A percentile compares a stretch with the other conserved stretches of the same genome.
Evolutionary conservation across 2,888 invertebrate genomes (phyloP).

Genomic region (Carcina quercana): DNA sequence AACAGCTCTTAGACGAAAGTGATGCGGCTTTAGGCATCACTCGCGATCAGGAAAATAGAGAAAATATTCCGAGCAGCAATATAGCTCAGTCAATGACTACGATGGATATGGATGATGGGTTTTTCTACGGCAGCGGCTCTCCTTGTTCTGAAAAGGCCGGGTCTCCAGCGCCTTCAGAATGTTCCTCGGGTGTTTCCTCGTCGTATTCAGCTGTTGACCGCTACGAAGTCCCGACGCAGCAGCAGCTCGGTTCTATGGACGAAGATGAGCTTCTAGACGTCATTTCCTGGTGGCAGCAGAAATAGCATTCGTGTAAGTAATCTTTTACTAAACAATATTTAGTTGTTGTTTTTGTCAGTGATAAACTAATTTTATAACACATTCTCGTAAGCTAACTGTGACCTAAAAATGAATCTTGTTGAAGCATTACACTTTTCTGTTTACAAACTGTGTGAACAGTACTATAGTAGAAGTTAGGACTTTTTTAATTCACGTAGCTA

Average conservation of each 20-base stretch:
- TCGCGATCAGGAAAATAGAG: constrained; percentile 59
- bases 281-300: constrained; percentile 89
- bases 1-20: constrained; percentile 84
- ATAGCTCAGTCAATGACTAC: constrained; percentile 55
- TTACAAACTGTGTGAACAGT: too few relatives aligned
- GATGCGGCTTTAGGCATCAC: constrained; percentile 75
- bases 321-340: too few relatives aligned
- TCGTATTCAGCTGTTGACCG: constrained; percentile 61
- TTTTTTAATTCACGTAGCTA: constrained; percentile 10
- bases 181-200: constrained; percentile 76
- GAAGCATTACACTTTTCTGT: too few relatives aligned
- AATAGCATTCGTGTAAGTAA: constrained; percentile 59
- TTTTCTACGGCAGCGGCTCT: constrained; percentile 63
- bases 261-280: constrained; percentile 92
- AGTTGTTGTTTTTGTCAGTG: neutral
- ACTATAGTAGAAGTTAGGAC: too few relatives aligned
- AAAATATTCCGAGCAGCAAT: constrained; percentile 57
- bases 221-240: constrained; percentile 58
- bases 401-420: too few relatives aligned
- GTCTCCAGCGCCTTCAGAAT: constrained; percentile 83
- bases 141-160: constrained; percentile 81
- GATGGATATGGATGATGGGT: constrained; percentile 66
- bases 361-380: neutral
- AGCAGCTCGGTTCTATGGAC: constrained; percentile 83
- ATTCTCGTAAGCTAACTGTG: neutral